Evolutionary conservation across 2,797 vertebrate genomes (phyloP).

Genomic region (Trichosurus vulpecula): DNA sequence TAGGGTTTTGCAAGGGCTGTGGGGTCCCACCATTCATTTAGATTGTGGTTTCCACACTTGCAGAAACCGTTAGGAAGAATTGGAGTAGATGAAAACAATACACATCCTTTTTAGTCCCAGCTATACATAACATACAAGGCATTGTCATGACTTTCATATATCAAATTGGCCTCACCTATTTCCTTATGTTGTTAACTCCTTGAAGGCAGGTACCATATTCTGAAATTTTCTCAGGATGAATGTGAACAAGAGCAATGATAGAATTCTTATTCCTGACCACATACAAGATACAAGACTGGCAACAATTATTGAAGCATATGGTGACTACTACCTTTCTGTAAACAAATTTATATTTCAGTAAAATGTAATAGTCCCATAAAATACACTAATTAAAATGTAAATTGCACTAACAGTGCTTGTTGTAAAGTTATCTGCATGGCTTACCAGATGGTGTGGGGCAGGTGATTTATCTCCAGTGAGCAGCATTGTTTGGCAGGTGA

Average conservation of each 20-base stretch:
- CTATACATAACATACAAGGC: background rate
- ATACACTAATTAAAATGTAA: constrained; percentile 72
- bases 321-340: constrained; percentile 52
- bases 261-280: constrained; percentile 13
- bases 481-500: background rate
- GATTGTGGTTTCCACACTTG: background rate
- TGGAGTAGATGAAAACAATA: background rate
- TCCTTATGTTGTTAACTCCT: background rate
- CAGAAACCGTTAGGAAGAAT: background rate
- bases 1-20: background rate
- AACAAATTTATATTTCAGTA: constrained; percentile 59
- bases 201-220: background rate
- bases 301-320: constrained; percentile 51
- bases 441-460: constrained; percentile 41
- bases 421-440: constrained; percentile 24
- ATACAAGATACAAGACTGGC: constrained; percentile 1
- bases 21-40: background rate
- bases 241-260: background rate
- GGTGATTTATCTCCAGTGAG: constrained; percentile 51
- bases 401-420: constrained; percentile 47
- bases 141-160: background rate
- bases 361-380: constrained; percentile 58
- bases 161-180: background rate
- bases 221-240: background rate
- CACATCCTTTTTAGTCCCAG: background rate